Evolutionary conservation across 2,113 vertebrate genomes (phyloP).

Genomic region (Toxotes jaculatrix): DNA sequence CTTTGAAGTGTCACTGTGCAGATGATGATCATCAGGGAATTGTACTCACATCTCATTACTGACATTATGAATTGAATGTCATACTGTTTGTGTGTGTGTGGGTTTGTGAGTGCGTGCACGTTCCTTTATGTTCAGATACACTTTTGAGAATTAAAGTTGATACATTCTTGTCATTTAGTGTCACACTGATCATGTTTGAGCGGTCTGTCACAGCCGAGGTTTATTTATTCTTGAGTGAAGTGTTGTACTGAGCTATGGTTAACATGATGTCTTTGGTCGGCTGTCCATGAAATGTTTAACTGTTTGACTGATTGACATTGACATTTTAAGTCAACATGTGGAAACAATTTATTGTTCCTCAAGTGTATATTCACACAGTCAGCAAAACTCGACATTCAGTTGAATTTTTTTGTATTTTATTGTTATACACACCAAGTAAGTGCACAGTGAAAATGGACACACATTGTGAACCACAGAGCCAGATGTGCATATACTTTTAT

Average conservation of each 20-base stretch:
- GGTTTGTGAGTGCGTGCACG: neutral
- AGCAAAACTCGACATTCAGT: neutral
- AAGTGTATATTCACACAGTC: neutral
- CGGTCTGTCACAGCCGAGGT: slow-evolving; percentile 34
- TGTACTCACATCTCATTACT: slow-evolving; percentile 54
- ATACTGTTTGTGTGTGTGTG: neutral
- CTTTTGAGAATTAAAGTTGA: slow-evolving; percentile 35
- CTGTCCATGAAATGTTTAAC: neutral
- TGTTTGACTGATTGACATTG: neutral
- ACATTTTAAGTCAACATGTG: neutral
- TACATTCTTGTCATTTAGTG: slow-evolving; percentile 28
- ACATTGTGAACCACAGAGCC: neutral
- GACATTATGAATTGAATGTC: slow-evolving; percentile 48
- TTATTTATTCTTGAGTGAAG: slow-evolving; percentile 17
- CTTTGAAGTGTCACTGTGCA: slow-evolving; percentile 73
- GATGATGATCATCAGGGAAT: slow-evolving; percentile 65
- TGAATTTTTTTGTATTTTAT: neutral
- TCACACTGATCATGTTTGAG: slow-evolving; percentile 33
- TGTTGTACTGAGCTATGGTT: neutral
- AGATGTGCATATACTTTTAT: neutral
- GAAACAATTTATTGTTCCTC: neutral
- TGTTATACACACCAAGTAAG: neutral
- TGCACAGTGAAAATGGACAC: neutral
- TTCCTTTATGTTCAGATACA: slow-evolving; percentile 9
- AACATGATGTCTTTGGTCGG: neutral